Evolutionary conservation across 2,113 vertebrate genomes (phyloP), one percentile per base, ranked within the genome.

Genomic region (Cairina moschata): DNA sequence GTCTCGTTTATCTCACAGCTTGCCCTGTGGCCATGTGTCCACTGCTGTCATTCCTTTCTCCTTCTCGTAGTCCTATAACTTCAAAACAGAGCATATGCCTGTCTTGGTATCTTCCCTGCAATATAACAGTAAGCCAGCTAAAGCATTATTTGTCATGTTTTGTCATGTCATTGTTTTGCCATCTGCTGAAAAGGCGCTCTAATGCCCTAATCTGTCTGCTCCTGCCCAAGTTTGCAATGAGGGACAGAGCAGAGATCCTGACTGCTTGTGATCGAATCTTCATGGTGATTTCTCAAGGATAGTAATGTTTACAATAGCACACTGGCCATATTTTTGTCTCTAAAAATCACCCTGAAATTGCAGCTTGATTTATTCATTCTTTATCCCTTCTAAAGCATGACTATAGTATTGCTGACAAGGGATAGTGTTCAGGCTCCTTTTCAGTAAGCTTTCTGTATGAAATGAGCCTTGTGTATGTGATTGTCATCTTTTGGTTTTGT

Each of bases 361-460:
- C 63, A 83, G 23, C 54, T 90, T 68, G 79, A 74, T 96, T 63
- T 55, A 48, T 97, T 82, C 79, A 5, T 74, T 77, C 78, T 87
- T 93, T 48, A 67, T 71, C 46, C 80, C n/a, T 63, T 62, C 73
- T 32, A 44, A 87, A 50, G 9, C 9, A 1, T 2, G 62, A 21
- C 50, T 0, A 1, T 2, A 2, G 48, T 13, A 8, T 16, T 93
- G 76, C 86, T 93, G 83, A 73, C n/a, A 23, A 40, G 66, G 46
- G 42, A 3, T 12, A 5, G 21, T 11, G 54, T 29, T 44, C 10
- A 56, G 55, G 42, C 52, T 90, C 69, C 59, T 75, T 84, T 63
- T 68, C 23, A 14, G 38, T 22, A 32, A 83, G 40, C 13, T 50
- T 48, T 26, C 56, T 44, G 34, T 32, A 17, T 44, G 29, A 78